These are phyloP conservation scores for Nycticebus coucang DNA, from an alignment of 2,113 vertebrate species.

Conservation along the genomic window DNA sequence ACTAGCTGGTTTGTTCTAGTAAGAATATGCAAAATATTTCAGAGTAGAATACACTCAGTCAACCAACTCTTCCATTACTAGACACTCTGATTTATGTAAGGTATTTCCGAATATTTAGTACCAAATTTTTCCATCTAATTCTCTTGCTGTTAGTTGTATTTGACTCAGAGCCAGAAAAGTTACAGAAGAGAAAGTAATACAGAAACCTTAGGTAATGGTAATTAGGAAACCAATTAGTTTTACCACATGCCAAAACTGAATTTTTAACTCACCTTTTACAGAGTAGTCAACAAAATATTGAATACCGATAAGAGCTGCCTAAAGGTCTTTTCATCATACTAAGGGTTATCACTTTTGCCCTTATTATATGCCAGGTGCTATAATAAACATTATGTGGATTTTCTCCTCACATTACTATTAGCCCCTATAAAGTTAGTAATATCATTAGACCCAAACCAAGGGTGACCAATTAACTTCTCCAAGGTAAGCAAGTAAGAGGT, in stretches of 20 bases:
- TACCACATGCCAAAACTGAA: neutral
- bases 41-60: neutral
- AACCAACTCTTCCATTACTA: neutral
- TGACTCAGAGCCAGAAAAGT: neutral
- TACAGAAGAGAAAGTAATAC: neutral
- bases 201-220: neutral
- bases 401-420: neutral
- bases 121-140: constrained; percentile 5
- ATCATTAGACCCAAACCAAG: neutral
- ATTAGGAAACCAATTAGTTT: constrained; percentile 20
- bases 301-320: neutral
- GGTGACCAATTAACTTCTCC: neutral
- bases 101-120: neutral
- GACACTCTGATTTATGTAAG: neutral
- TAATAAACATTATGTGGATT: constrained; percentile 6
- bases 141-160: neutral
- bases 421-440: neutral
- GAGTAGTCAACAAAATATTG: constrained; percentile 36
- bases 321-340: constrained; percentile 3
- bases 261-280: constrained; percentile 37
- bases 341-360: neutral
- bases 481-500: neutral
- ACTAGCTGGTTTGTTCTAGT: neutral
- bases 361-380: neutral
- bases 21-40: constrained; percentile 1